Conservation (phyloP, 1,140 invertebrate species). For the Drosophila bocqueti region DNA sequence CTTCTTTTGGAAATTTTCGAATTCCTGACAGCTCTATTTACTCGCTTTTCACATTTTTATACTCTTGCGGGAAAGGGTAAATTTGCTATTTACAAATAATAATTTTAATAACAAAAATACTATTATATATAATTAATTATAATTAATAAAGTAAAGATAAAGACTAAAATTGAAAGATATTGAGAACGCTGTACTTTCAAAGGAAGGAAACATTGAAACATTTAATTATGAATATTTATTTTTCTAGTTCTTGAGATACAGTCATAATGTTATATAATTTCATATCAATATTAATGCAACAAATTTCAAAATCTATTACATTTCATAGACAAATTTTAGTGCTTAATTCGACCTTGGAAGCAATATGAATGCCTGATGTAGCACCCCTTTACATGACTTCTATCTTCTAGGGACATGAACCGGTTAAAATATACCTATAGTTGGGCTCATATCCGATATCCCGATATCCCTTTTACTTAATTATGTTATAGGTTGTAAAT, state of each 20-base stretch:
- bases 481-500: background rate
- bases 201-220: no score
- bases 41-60: conserved; percentile 2
- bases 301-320: background rate
- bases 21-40: background rate
- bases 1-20: conserved; percentile 8
- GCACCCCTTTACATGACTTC: background rate
- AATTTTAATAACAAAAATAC: no score
- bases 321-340: no score
- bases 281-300: background rate
- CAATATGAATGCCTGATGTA: no score
- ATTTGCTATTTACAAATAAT: background rate
- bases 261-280: background rate
- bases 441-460: background rate
- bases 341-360: no score
- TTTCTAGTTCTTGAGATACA: background rate
- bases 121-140: no score
- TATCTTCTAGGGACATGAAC: background rate
- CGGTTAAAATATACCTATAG: background rate
- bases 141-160: no score
- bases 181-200: no score
- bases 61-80: background rate
- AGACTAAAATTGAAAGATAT: no score
- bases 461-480: background rate
- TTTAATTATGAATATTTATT: no score